Base-by-base conservation (phyloP, 1,140 invertebrate species). In the Mesaphorura yosii region DNA sequence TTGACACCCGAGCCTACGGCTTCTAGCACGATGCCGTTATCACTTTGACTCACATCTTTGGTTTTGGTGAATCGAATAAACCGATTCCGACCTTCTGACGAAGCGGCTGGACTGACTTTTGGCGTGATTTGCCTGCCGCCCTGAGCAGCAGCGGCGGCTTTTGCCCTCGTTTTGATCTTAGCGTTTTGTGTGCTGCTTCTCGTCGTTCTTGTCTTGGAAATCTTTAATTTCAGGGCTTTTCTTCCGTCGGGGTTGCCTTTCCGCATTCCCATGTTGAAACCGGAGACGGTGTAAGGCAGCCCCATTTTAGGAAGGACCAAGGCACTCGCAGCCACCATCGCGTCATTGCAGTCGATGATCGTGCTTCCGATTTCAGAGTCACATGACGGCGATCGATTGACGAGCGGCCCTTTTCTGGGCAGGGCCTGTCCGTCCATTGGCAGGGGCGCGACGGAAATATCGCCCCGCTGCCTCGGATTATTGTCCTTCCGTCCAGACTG, bases 271-370 rank as follows among this genome's bases (percentile, higher is more conserved):
- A 51, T 52, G 15, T 54, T 53, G 12, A 38, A 48, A 14, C 48
- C 47, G 6, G 51, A 50, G n/a, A n/a, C n/a, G n/a, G n/a, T n/a
- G 15, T 53, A 41, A 6, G 12, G 12, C 17, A 7, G 12, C 19
- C 7, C 31, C 29, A 7, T 15, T 4, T 22, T 19, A 10, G 52
- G 51, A 45, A 58, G 19, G 19, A 58, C 52, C 7, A 62, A 37
- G 17, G 60, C 60, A 51, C 56, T 58, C 12, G 53, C 60, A 17
- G 60, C 60, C 17, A 39, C 53, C 15, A 62, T 48, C 1, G 60
- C 60, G 20, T 55, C 60, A 48, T 41, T 59, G 26, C 51, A 59
- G 29, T 59, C 53, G 2, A 59, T 55, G 23, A 55, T 26, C 25
- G 41, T 59, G n/a, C 52, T 53, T 15, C 49, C 40, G 23, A 26